Conservation (phyloP, 2,888 invertebrate species). For the Cremastinae sp. region DNA sequence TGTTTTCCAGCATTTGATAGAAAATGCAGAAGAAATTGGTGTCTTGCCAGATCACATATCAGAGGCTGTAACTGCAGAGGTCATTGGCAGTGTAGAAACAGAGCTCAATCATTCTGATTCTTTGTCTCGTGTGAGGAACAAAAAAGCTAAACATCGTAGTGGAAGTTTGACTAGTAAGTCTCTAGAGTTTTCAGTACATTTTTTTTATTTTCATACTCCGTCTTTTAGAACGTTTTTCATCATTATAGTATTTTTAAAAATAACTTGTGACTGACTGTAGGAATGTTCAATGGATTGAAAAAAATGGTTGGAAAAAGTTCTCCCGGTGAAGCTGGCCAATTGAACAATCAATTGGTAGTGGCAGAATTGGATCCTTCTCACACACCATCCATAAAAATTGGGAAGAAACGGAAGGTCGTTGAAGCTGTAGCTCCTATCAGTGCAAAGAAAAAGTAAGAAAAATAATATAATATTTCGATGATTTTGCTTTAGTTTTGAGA, state of each 20-base stretch:
- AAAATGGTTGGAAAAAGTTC: slow-evolving; percentile 87
- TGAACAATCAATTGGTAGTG: slow-evolving; percentile 60
- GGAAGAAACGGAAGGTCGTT: slow-evolving; percentile 85
- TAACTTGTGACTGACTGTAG: too few species aligned
- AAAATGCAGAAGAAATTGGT: slow-evolving; percentile 89
- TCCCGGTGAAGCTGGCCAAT: slow-evolving; percentile 81
- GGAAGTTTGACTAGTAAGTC: slow-evolving; percentile 91
- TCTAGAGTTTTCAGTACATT: neutral
- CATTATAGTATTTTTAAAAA: slow-evolving; percentile 8
- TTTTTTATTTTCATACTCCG: neutral
- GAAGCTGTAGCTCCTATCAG: slow-evolving; percentile 83
- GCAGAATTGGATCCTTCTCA: slow-evolving; percentile 71
- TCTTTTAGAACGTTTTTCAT: neutral
- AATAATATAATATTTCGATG: neutral
- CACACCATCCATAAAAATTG: slow-evolving; percentile 84
- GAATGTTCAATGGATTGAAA: slow-evolving; percentile 88
- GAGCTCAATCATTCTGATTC: slow-evolving; percentile 74
- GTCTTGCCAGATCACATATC: slow-evolving; percentile 84
- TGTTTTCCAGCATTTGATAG: slow-evolving; percentile 86
- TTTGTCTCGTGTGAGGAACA: slow-evolving; percentile 76
- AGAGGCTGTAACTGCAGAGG: slow-evolving; percentile 77
- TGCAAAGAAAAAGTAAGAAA: slow-evolving; percentile 85
- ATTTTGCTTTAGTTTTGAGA: neutral
- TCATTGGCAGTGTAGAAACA: slow-evolving; percentile 71
- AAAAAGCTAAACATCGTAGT: slow-evolving; percentile 89